A percentile compares a stretch with the other conserved stretches of the same genome.
phyloP scores from a whole-genome alignment of 2,888 invertebrate genomes.

The Uropetala carovei region DNA sequence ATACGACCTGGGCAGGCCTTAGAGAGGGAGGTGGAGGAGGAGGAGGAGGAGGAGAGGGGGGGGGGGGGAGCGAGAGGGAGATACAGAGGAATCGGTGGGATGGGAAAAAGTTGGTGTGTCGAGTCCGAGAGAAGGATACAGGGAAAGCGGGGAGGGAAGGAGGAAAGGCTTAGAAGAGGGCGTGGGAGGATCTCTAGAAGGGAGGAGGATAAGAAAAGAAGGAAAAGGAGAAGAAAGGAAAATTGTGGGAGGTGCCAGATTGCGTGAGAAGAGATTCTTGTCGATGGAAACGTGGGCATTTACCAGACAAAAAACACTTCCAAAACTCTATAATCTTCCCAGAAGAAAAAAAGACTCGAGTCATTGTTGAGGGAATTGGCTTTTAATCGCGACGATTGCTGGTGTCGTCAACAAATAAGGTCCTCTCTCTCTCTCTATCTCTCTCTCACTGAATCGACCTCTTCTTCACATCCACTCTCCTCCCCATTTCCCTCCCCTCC shows the following conservation, averaged over 20 bases:
- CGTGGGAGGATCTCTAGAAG: background rate
- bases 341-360: constrained; percentile 43
- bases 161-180: background rate
- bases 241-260: constrained; percentile 59
- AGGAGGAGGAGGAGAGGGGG: background rate
- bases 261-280: constrained; percentile 62
- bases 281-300: constrained; percentile 59
- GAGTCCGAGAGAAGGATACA: background rate
- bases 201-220: background rate
- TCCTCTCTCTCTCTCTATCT: background rate
- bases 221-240: constrained; percentile 41
- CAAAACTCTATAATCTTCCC: constrained; percentile 60
- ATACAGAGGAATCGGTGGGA: background rate
- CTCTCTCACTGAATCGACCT: background rate
- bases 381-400: constrained; percentile 63
- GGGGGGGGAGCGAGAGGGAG: background rate
- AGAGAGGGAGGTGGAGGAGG: background rate
- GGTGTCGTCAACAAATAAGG: constrained; percentile 63
- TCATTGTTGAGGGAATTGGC: constrained; percentile 61
- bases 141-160: background rate
- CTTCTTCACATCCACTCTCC: background rate
- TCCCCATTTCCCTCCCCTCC: background rate
- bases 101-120: background rate
- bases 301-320: constrained; percentile 53
- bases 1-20: constrained; percentile 38